These are phyloP conservation scores for Pogona vitticeps DNA, from an alignment of 2,113 vertebrate genomes.

Conservation along the genomic window DNA sequence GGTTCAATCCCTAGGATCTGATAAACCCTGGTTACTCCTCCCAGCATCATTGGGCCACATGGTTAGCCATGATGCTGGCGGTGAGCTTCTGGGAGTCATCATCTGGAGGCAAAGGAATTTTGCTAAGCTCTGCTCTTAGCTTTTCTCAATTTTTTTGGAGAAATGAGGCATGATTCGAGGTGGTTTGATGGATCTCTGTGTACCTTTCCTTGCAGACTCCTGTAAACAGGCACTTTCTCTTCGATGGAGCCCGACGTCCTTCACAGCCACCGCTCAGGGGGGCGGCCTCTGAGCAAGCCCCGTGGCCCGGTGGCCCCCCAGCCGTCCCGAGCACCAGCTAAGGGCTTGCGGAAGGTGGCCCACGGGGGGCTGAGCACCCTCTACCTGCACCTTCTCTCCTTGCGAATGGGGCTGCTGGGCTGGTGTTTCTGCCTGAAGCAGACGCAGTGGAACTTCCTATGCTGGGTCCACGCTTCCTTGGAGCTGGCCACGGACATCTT, in stretches of 20 bases:
- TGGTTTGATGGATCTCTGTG: not conserved
- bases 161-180: no score
- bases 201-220: not conserved
- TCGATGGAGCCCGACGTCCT: not conserved
- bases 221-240: not conserved
- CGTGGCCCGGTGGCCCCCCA: not conserved
- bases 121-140: no score
- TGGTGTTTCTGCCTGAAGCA: conserved; percentile 6
- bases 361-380: not conserved
- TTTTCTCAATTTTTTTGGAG: no score
- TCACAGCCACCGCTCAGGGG: not conserved
- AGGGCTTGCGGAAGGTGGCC: not conserved
- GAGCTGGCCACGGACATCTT: not conserved
- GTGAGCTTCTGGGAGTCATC: no score
- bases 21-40: no score
- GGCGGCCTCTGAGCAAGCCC: not conserved
- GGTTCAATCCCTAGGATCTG: no score
- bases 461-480: not conserved
- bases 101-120: no score
- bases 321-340: fast-evolving
- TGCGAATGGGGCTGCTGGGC: not conserved
- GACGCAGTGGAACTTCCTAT: not conserved
- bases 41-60: no score
- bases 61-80: no score
- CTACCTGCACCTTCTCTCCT: not conserved